Evolutionary conservation across 64 coral and sea anemone genomes (phyloP).

Genomic region (Pocillopora damicornis): DNA sequence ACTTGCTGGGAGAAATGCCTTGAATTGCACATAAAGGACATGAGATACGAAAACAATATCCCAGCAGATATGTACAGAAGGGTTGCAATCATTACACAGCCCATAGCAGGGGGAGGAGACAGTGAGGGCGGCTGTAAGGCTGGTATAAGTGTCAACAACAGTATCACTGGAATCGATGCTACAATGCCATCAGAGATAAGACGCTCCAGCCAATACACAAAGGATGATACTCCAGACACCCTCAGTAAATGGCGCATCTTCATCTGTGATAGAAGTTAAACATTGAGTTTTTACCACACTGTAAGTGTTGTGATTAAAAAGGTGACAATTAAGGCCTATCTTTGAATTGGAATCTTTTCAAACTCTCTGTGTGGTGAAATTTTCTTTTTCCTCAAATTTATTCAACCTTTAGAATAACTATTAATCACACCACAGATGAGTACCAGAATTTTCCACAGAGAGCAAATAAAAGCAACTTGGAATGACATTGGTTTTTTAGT

Average conservation of each 20-base stretch:
- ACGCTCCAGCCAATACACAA: conserved; percentile 68
- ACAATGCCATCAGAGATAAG: conserved; percentile 54
- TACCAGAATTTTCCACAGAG: too few species aligned
- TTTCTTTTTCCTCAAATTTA: too few species aligned
- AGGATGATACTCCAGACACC: conserved; percentile 63
- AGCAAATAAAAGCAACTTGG: too few species aligned
- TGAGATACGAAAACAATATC: conserved; percentile 55
- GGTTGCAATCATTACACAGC: conserved; percentile 48
- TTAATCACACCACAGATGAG: too few species aligned
- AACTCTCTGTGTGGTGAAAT: too few species aligned
- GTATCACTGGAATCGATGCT: conserved; percentile 32
- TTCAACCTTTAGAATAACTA: too few species aligned
- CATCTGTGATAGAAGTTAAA: conserved; percentile 10
- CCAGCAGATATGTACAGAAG: conserved; percentile 55
- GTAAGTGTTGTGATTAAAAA: too few species aligned
- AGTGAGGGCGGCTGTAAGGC: conserved; percentile 60
- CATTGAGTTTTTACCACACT: too few species aligned
- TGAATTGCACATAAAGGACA: conserved; percentile 64
- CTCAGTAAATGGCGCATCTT: conserved; percentile 70
- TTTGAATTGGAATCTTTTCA: too few species aligned
- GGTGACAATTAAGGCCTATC: too few species aligned
- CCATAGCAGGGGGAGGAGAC: conserved; percentile 54
- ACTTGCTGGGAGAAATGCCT: conserved; percentile 61
- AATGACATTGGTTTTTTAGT: too few species aligned
- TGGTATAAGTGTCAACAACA: conserved; percentile 63